phyloP scores from a whole-genome alignment of 2,113 vertebrate genomes.

The Struthio camelus region DNA sequence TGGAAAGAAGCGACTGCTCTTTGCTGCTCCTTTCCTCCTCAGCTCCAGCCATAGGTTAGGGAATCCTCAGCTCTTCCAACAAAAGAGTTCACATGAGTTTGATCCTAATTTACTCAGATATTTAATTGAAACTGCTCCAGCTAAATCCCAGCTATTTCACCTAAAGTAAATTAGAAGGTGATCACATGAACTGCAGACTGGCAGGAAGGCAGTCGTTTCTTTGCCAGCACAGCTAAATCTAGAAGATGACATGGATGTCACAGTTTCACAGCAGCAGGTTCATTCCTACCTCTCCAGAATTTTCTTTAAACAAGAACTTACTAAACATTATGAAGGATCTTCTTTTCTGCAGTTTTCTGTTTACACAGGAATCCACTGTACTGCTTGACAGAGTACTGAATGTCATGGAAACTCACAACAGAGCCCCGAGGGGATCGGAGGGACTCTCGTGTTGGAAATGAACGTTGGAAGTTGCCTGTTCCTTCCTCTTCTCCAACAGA shows the following conservation, averaged over 20 bases:
- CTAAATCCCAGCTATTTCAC: neutral
- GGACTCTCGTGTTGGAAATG: conserved; percentile 56
- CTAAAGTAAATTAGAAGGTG: neutral
- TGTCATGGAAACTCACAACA: conserved; percentile 70
- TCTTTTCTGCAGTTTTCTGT: conserved; percentile 59
- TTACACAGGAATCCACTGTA: conserved; percentile 49
- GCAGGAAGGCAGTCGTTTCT: neutral
- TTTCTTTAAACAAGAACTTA: conserved; percentile 52
- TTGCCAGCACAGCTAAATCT: conserved; percentile 20
- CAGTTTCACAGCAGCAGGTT: conserved; percentile 1
- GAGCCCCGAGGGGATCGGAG: conserved; percentile 62
- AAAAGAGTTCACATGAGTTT: neutral
- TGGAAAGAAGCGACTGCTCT: neutral
- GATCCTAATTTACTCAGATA: neutral
- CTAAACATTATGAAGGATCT: conserved; percentile 69
- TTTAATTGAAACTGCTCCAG: conserved; percentile 2
- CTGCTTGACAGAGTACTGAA: conserved; percentile 61
- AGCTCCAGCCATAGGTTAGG: neutral
- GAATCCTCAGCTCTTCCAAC: neutral
- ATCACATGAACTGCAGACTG: neutral
- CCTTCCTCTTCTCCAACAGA: conserved; percentile 37
- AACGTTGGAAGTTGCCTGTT: conserved; percentile 2
- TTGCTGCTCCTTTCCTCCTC: neutral
- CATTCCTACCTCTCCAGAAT: neutral
- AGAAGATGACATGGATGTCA: neutral